These are phyloP conservation scores for Falco cherrug DNA, from an alignment of 2,797 vertebrate species.

Conservation along the genomic window DNA sequence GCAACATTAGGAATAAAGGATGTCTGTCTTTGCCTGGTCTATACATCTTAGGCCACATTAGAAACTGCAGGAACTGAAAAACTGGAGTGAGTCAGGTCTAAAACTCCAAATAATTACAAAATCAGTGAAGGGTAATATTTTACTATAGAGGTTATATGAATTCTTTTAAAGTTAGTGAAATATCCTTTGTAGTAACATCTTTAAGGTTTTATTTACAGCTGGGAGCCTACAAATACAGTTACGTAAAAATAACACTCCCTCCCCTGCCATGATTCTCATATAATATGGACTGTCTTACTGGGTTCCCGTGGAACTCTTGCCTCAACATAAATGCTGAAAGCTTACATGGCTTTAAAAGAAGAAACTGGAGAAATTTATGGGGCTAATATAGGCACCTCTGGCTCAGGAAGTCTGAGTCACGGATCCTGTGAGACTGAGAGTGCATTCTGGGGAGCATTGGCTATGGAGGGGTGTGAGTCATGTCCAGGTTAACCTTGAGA, in stretches of 20 bases:
- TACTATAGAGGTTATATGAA: not conserved
- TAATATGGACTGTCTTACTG: not conserved
- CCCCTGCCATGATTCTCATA: not conserved
- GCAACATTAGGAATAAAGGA: not conserved
- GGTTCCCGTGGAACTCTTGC: not conserved
- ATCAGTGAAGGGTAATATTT: not conserved
- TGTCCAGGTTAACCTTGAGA: not conserved
- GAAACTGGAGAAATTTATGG: not conserved
- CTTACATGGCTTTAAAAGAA: not conserved
- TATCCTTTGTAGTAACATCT: not conserved
- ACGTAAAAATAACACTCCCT: not conserved
- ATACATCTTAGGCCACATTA: not conserved
- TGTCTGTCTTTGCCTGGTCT: not conserved
- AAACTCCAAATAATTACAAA: not conserved
- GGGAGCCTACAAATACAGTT: not conserved
- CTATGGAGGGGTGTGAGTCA: accelerated
- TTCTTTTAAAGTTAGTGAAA: not conserved
- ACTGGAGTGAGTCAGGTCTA: not conserved
- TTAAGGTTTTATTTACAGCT: not conserved
- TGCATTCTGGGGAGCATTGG: accelerated
- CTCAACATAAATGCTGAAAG: not conserved
- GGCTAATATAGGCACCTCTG: not conserved
- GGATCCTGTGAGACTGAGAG: not conserved
- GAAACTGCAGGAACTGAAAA: not conserved
- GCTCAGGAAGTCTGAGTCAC: not conserved